A percentile compares a stretch with the other conserved stretches of the same genome.
phyloP scores from a whole-genome alignment of 2,888 invertebrate genomes.

The Drosophila buzzatii region DNA sequence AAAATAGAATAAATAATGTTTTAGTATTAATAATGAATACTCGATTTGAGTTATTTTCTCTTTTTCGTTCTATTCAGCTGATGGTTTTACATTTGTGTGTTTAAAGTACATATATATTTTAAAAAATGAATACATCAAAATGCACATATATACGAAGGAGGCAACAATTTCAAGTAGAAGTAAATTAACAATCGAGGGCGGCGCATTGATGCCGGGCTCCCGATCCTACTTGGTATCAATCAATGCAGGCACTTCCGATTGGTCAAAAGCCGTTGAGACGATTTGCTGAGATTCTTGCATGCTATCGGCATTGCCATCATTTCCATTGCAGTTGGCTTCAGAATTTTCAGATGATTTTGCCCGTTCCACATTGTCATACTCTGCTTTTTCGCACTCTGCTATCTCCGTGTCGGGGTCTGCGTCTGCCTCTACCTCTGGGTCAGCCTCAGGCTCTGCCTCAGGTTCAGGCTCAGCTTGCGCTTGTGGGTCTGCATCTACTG shows the following conservation, averaged over 20 bases:
- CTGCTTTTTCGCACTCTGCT: neutral
- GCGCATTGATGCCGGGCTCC: neutral
- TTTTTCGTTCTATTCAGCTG: constrained; percentile 9
- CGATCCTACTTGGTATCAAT: constrained; percentile 52
- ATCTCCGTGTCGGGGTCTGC: neutral
- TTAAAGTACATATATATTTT: constrained; percentile 17
- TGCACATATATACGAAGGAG: constrained; percentile 40
- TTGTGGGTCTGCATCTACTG: neutral
- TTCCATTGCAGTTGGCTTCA: constrained; percentile 23
- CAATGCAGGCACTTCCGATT: constrained; percentile 59
- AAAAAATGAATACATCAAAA: constrained; percentile 57
- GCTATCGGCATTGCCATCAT: constrained; percentile 16
- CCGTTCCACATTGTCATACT: constrained; percentile 21
- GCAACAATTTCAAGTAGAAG: constrained; percentile 16
- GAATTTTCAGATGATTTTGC: constrained; percentile 7
- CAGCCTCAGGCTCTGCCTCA: neutral
- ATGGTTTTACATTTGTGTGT: constrained; percentile 5
- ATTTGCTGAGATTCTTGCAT: constrained; percentile 20
- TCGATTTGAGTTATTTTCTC: neutral
- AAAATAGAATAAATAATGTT: constrained; percentile 74
- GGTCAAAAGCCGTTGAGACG: constrained; percentile 4
- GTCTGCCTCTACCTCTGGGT: neutral
- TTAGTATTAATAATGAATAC: constrained; percentile 35
- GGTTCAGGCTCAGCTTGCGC: neutral
- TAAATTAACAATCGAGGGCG: constrained; percentile 25